Conservation (phyloP, 2,888 invertebrate species). For the Papilio elwesi region DNA sequence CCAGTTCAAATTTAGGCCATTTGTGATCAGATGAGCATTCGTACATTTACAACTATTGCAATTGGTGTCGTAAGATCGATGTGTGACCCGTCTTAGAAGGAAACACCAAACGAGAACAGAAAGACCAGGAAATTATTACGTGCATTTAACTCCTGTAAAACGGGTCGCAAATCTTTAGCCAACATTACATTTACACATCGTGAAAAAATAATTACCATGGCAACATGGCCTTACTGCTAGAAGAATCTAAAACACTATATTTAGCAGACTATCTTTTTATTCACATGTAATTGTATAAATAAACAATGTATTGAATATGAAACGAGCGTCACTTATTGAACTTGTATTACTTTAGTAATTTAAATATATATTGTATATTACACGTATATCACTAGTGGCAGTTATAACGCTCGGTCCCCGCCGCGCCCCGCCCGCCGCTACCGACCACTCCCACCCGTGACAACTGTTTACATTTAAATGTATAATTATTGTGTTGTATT, state of each 20-base stretch:
- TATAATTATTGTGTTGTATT: slow-evolving; percentile 20
- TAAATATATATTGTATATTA: slow-evolving; percentile 64
- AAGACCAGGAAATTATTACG: neutral
- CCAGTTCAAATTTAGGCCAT: slow-evolving; percentile 34
- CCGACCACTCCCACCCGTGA: slow-evolving; percentile 23
- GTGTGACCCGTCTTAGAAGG: slow-evolving; percentile 14
- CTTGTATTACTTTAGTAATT: slow-evolving; percentile 57
- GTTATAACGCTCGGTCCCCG: slow-evolving; percentile 71
- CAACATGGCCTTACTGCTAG: slow-evolving; percentile 54
- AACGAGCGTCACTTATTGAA: slow-evolving; percentile 68
- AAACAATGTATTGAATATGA: slow-evolving; percentile 57
- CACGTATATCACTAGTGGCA: slow-evolving; percentile 79
- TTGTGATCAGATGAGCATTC: neutral
- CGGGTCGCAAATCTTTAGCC: slow-evolving; percentile 5
- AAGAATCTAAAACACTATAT: slow-evolving; percentile 60
- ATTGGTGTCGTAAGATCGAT: slow-evolving; percentile 27
- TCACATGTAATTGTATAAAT: slow-evolving; percentile 62
- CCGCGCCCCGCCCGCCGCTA: slow-evolving; percentile 42
- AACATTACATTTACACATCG: slow-evolving; percentile 7
- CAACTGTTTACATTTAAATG: slow-evolving; percentile 20
- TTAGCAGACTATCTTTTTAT: slow-evolving; percentile 58
- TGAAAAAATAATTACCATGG: slow-evolving; percentile 22
- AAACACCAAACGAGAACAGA: neutral
- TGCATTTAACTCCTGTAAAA: slow-evolving; percentile 9
- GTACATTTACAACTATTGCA: neutral